Base-by-base conservation (phyloP, 1,140 invertebrate species). In the Pygmarrhopalites habei region DNA sequence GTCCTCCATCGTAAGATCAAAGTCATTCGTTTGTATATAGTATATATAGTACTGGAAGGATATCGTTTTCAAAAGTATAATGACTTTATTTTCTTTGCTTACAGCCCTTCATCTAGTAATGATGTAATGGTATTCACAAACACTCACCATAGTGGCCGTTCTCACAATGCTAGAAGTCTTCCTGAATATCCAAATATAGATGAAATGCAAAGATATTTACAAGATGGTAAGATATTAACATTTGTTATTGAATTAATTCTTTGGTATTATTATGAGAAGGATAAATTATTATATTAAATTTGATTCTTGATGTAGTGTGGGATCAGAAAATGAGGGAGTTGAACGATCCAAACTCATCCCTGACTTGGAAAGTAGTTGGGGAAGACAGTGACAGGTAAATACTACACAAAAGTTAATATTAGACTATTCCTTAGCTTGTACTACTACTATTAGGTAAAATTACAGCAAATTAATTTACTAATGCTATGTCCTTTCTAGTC, bases 71-170 rank as follows among this genome's bases (percentile, higher is more conserved):
- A 17, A 39, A 39, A 7, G 35, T 39, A 17, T 39, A 39, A 39
- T 39, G 17, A 39, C 21, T 49, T 14, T 23, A 12, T 7, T 49
- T 23, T 49, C 10, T 49, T 23, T 49, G 5, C 23, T 21, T 23
- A 23, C 46, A 55, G 51, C 21, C 51, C 51, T 23, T 55, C 51
- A 29, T 55, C 51, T 10, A 28, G 51, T 55, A 55, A 55, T 32
- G 51, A 55, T 15, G 51, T 55, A 15, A 55, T 55, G 51, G 51
- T 55, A 10, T 55, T 55, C 29, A 55, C 51, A 55, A 55, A 32
- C 29, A 17, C 51, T 4, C 29, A 55, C 26, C 51, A 55, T 32
- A 26, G 51, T 55, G 17, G 51, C 14, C 23, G 7, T 17, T 21
- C 23, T 17, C 51, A 55, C 29, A 32, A 32, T 28, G 26, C 51